Evolutionary conservation across 2,797 vertebrate species (phyloP).

Genomic region (Pantherophis alleghaniensis): DNA sequence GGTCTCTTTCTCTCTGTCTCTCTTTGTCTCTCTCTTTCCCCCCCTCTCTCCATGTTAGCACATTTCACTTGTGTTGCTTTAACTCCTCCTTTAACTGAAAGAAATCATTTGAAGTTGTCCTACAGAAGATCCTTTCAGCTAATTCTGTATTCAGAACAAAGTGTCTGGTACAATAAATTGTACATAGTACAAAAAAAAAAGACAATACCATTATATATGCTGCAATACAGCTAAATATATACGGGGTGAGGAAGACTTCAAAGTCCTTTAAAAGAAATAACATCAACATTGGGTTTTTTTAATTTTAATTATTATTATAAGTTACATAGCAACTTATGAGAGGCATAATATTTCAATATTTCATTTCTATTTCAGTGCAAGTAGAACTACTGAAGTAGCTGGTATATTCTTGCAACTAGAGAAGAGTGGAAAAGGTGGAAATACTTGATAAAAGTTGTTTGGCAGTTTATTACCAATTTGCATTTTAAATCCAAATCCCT

Average conservation of each 20-base stretch:
- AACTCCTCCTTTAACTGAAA: background rate
- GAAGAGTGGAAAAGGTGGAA: slow-evolving; percentile 15
- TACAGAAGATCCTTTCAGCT: background rate
- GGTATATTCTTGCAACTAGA: background rate
- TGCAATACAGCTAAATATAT: background rate
- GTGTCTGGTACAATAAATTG: background rate
- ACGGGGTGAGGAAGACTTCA: background rate
- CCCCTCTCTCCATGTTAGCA: accelerated
- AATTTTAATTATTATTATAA: too few species aligned
- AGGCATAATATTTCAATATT: background rate
- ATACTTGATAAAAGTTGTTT: slow-evolving; percentile 35
- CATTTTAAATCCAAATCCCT: slow-evolving; percentile 36
- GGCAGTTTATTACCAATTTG: slow-evolving; percentile 25
- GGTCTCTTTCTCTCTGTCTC: background rate
- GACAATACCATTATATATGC: background rate
- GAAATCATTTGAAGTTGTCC: background rate
- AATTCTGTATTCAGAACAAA: background rate
- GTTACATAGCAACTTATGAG: background rate
- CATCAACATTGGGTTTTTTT: background rate
- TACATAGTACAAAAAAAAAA: too few species aligned
- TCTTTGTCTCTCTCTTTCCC: too few species aligned
- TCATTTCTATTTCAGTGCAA: background rate
- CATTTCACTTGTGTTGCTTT: background rate
- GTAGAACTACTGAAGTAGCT: background rate
- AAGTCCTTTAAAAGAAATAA: background rate